Evolutionary conservation across 2,797 vertebrate genomes (phyloP).

Genomic region (Crocodylus rhombifer): DNA sequence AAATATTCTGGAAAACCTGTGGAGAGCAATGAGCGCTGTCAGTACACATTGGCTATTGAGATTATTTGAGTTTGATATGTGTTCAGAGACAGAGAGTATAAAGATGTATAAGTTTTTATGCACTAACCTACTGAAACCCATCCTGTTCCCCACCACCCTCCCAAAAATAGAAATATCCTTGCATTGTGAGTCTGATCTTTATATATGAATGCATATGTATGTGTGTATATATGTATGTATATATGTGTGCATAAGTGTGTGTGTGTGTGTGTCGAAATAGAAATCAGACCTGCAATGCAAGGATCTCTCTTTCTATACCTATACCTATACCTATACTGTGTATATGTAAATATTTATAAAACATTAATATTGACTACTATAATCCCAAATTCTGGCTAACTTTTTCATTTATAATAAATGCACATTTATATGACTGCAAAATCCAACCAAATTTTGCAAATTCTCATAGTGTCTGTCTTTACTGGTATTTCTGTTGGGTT

Average conservation of each 20-base stretch:
- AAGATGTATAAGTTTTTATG: neutral
- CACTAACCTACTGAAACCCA: neutral
- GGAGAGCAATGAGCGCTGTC: neutral
- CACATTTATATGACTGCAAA: neutral
- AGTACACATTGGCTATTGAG: neutral
- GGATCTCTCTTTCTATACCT: too few relatives aligned
- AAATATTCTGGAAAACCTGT: neutral
- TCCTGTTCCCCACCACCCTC: too few relatives aligned
- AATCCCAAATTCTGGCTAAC: neutral
- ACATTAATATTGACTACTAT: too few relatives aligned
- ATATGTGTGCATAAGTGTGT: too few relatives aligned
- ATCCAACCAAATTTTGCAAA: neutral
- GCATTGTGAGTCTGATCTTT: too few relatives aligned
- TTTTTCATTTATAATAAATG: neutral
- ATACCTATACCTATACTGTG: too few relatives aligned
- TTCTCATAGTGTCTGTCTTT: neutral
- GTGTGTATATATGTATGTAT: too few relatives aligned
- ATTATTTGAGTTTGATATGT: neutral
- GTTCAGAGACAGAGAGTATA: neutral
- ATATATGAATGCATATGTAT: too few relatives aligned
- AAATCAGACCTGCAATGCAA: too few relatives aligned
- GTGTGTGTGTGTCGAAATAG: too few relatives aligned
- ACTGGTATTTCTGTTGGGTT: neutral
- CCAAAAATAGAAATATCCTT: too few relatives aligned
- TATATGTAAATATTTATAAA: too few relatives aligned